These are phyloP conservation scores for Anthophora plumipes DNA, from an alignment of 2,888 invertebrate genomes.

Conservation along the genomic window DNA sequence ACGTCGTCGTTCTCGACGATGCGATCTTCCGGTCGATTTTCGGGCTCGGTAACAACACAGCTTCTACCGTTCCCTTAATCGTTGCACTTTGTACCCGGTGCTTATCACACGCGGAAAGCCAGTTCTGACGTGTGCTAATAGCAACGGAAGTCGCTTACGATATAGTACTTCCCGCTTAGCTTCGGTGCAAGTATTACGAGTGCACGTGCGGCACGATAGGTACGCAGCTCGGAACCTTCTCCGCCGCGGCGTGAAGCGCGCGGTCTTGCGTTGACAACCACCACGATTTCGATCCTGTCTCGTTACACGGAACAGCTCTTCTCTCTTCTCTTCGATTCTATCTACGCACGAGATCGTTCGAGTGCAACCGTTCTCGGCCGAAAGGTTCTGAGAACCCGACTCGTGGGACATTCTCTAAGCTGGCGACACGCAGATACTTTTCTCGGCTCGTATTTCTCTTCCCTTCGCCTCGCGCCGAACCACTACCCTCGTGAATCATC, in stretches of 20 bases:
- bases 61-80: conserved; percentile 46
- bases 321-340: conserved; percentile 70
- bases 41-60: neutral
- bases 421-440: conserved; percentile 81
- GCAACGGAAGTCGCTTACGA: conserved; percentile 76
- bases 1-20: neutral
- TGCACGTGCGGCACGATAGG: conserved; percentile 68
- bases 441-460: conserved; percentile 79
- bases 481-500: neutral
- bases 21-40: conserved; percentile 11
- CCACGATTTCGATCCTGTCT: conserved; percentile 76
- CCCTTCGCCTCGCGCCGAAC: conserved; percentile 14
- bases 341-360: conserved; percentile 76
- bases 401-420: conserved; percentile 80
- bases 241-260: conserved; percentile 39
- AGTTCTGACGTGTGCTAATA: conserved; percentile 75
- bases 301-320: conserved; percentile 45
- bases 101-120: conserved; percentile 75
- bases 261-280: conserved; percentile 59
- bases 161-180: conserved; percentile 75
- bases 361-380: conserved; percentile 86
- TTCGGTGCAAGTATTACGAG: conserved; percentile 55
- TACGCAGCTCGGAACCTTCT: conserved; percentile 40
- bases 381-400: conserved; percentile 86
- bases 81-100: conserved; percentile 60